Evolutionary conservation across 2,797 vertebrate genomes (phyloP).

Genomic region (Cyprinella venusta): DNA sequence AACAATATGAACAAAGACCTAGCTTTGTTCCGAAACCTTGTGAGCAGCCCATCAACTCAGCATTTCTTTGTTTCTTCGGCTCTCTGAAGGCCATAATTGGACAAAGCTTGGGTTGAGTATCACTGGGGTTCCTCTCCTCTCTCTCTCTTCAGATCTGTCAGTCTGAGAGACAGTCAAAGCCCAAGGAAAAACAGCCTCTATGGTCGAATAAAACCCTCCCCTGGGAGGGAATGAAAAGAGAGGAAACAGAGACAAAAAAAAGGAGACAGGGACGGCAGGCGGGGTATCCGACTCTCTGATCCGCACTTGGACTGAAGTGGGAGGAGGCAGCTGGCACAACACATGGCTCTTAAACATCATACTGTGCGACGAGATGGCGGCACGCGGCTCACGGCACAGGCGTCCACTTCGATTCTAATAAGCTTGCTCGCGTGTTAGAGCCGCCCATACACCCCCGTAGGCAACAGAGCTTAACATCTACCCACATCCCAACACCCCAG

Average conservation of each 20-base stretch:
- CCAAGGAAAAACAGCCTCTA: slow-evolving; percentile 1
- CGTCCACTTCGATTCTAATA: slow-evolving; percentile 34
- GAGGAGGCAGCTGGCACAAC: slow-evolving; percentile 73
- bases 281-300: slow-evolving; percentile 56
- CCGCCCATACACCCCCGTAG: slow-evolving; percentile 11
- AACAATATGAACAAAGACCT: neutral
- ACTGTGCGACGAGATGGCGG: slow-evolving; percentile 63
- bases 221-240: slow-evolving; percentile 10
- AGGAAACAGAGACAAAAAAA: neutral
- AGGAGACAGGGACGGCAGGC: neutral
- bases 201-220: neutral
- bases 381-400: slow-evolving; percentile 8
- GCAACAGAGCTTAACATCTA: slow-evolving; percentile 18
- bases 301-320: slow-evolving; percentile 65
- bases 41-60: neutral
- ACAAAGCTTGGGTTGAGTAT: neutral
- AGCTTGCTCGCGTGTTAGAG: slow-evolving; percentile 16
- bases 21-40: neutral
- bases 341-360: slow-evolving; percentile 75
- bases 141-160: slow-evolving; percentile 20
- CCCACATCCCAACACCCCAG: slow-evolving; percentile 27
- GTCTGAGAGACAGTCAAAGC: neutral
- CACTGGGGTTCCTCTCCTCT: neutral
- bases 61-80: neutral
- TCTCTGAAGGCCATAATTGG: slow-evolving; percentile 31